Percentiles rank a stretch among this genome's conserved stretches.
Evolutionary conservation across 2,888 invertebrate species (phyloP).

Genomic region (Netelia virgata): DNA sequence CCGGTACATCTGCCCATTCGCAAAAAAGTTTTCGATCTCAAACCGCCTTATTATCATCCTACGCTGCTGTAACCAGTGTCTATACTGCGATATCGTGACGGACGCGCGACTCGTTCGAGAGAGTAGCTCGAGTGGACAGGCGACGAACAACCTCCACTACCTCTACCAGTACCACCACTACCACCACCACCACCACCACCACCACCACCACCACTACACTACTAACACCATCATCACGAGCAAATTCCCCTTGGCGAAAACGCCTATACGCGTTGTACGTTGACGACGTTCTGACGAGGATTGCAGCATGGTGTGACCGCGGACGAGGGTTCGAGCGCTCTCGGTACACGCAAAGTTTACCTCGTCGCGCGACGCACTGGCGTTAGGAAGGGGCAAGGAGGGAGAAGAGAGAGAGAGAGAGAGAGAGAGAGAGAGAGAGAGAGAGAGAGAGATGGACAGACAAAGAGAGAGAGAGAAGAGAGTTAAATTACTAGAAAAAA

Average conservation of each 20-base stretch:
- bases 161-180: background rate
- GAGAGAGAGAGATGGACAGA: background rate
- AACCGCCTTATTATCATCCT: slow-evolving; percentile 36
- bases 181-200: too few relatives aligned
- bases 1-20: background rate
- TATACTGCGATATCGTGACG: background rate
- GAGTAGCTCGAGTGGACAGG: slow-evolving; percentile 17
- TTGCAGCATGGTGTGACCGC: background rate
- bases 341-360: background rate
- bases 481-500: background rate
- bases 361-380: background rate
- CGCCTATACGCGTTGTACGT: slow-evolving; percentile 7
- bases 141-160: slow-evolving; percentile 17
- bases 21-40: background rate
- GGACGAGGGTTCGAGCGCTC: slow-evolving; percentile 12
- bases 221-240: slow-evolving; percentile 9
- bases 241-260: slow-evolving; percentile 55
- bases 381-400: background rate
- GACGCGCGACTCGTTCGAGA: slow-evolving; percentile 6
- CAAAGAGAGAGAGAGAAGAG: background rate
- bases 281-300: slow-evolving; percentile 22
- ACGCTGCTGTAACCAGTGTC: slow-evolving; percentile 1
- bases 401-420: background rate
- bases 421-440: background rate
- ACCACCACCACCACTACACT: too few relatives aligned